Evolutionary conservation across 2,113 vertebrate genomes (phyloP).

Genomic region (Zosterops borbonicus): DNA sequence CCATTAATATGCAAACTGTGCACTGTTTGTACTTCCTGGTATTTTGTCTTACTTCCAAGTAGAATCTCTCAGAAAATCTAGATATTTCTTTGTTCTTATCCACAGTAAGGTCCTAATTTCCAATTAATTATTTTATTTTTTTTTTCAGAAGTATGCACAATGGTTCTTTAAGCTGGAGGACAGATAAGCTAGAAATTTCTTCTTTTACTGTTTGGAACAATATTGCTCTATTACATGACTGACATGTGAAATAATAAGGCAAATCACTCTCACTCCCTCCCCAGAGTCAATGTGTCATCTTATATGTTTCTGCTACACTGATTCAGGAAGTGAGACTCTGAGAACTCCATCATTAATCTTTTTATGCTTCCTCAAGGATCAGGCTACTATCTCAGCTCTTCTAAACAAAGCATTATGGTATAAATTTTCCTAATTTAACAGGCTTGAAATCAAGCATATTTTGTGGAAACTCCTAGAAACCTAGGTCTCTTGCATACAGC

Average conservation of each 20-base stretch:
- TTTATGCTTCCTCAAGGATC: not conserved
- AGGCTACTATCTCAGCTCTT: not conserved
- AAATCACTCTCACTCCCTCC: constrained; percentile 21
- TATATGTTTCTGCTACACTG: not conserved
- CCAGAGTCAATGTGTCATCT: constrained; percentile 6
- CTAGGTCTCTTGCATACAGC: not conserved
- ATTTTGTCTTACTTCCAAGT: not conserved
- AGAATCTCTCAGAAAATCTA: not conserved
- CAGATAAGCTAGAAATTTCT: not conserved
- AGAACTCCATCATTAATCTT: not conserved
- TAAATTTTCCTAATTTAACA: not conserved
- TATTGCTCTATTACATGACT: constrained; percentile 2
- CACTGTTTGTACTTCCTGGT: not conserved
- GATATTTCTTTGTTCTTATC: not conserved
- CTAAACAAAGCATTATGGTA: not conserved
- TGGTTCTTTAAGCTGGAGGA: not conserved
- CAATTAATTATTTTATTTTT: not conserved
- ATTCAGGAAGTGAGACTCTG: not conserved
- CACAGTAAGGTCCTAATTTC: not conserved
- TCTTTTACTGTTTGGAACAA: not conserved
- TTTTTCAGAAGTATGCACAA: not conserved
- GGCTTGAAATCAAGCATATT: not conserved
- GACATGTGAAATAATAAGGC: constrained; percentile 18
- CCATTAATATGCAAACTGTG: not conserved
- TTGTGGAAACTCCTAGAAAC: not conserved